phyloP scores from a whole-genome alignment of 2,888 invertebrate genomes.

The Rhodophaea formosa region DNA sequence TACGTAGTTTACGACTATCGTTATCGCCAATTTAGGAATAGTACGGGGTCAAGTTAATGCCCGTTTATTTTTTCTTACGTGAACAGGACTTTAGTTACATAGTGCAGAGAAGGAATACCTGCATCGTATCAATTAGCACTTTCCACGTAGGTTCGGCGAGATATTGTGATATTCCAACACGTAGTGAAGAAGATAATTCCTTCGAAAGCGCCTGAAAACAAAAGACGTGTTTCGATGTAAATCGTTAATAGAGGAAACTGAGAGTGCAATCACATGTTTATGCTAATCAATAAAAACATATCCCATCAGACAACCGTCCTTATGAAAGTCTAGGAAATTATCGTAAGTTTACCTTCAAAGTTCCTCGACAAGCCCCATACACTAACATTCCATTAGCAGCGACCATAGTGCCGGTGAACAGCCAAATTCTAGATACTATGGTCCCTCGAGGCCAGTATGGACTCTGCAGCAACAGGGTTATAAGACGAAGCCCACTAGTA shows the following conservation, averaged over 20 bases:
- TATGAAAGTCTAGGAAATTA: not conserved
- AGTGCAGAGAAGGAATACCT: conserved; percentile 46
- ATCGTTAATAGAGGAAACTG: no score
- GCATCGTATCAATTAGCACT: conserved; percentile 78
- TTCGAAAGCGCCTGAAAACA: conserved; percentile 58
- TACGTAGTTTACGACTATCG: no score
- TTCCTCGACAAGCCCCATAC: conserved; percentile 61
- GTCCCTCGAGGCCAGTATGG: conserved; percentile 60
- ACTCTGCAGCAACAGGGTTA: conserved; percentile 55
- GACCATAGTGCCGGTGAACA: conserved; percentile 52
- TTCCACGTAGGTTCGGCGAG: conserved; percentile 81
- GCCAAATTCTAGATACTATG: conserved; percentile 52
- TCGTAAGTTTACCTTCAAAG: conserved; percentile 51
- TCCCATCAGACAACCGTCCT: no score
- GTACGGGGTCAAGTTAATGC: no score
- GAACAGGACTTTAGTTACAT: no score
- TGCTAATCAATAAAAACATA: no score
- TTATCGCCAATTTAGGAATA: no score
- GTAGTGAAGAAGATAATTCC: conserved; percentile 74
- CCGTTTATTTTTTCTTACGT: no score
- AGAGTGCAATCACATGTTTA: no score
- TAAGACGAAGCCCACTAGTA: conserved; percentile 63
- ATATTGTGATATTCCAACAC: conserved; percentile 80
- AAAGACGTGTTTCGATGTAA: not conserved
- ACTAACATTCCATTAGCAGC: conserved; percentile 65